Percentiles rank a stretch among this genome's conserved stretches.
Conservation (phyloP, 2,113 vertebrate species). For the Etia nguti region DNA sequence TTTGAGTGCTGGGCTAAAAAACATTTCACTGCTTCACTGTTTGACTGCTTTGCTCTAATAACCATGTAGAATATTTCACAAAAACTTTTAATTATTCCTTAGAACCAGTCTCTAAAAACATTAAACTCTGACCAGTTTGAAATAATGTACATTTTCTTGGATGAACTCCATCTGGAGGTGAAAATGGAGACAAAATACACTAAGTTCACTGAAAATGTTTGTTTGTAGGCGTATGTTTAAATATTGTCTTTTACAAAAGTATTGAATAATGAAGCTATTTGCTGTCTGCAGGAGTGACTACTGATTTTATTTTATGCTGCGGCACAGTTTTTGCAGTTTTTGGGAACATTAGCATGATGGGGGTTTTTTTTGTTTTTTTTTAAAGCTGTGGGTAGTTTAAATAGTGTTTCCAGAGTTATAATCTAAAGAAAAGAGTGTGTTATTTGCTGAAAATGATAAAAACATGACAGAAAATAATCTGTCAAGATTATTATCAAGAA, state of each 20-base stretch:
- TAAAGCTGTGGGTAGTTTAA: background rate
- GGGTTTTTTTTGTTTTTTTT: fast-evolving
- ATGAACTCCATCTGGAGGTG: background rate
- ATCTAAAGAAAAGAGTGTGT: background rate
- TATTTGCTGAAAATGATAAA: background rate
- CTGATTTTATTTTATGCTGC: background rate
- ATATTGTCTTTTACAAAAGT: background rate
- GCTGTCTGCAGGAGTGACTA: background rate
- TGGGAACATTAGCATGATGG: background rate
- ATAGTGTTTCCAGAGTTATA: background rate
- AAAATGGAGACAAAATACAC: background rate
- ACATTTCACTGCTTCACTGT: background rate
- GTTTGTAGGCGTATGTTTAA: background rate
- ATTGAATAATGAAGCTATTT: background rate
- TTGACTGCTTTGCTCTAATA: background rate
- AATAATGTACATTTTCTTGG: background rate
- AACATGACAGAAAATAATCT: background rate
- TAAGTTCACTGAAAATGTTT: background rate
- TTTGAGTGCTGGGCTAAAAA: background rate
- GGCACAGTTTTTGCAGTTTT: background rate
- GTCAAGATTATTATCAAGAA: background rate
- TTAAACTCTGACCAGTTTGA: background rate
- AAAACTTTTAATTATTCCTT: background rate
- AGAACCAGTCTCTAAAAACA: background rate
- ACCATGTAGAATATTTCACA: background rate